phyloP scores from a whole-genome alignment of 2,888 invertebrate genomes.

The Ariolimax columbianus region DNA sequence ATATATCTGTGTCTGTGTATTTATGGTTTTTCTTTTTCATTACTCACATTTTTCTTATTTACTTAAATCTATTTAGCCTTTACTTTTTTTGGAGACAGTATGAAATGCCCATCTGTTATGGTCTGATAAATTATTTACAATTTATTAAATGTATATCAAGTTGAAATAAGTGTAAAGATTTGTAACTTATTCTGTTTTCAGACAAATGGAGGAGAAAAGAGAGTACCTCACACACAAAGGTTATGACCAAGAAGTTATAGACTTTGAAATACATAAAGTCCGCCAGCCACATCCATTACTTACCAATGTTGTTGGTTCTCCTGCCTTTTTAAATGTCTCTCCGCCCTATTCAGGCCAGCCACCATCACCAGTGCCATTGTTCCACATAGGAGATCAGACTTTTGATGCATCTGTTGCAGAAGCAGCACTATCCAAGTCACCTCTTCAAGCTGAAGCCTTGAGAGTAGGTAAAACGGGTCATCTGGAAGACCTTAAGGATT shows the following conservation, averaged over 20 bases:
- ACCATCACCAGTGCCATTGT: slow-evolving; percentile 41
- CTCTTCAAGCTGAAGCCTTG: slow-evolving; percentile 26
- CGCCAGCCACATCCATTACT: slow-evolving; percentile 49
- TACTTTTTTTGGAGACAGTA: too few relatives aligned
- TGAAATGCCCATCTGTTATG: too few relatives aligned
- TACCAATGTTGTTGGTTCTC: slow-evolving; percentile 45
- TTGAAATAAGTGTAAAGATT: too few relatives aligned
- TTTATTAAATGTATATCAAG: too few relatives aligned
- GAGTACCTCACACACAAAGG: slow-evolving; percentile 62
- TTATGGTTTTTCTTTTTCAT: too few relatives aligned
- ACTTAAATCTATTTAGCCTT: too few relatives aligned
- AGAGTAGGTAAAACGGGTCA: slow-evolving; percentile 1
- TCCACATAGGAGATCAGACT: slow-evolving; percentile 35
- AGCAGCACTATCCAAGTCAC: slow-evolving; percentile 7
- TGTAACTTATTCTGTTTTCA: slow-evolving; percentile 52
- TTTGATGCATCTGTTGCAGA: slow-evolving; percentile 22
- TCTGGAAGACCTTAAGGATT: slow-evolving; percentile 51
- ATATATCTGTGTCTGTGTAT: too few relatives aligned
- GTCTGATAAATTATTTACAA: too few relatives aligned
- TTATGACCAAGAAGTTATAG: slow-evolving; percentile 49
- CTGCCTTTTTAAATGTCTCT: slow-evolving; percentile 48
- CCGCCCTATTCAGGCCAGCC: slow-evolving; percentile 32
- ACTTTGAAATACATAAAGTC: slow-evolving; percentile 42
- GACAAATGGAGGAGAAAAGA: slow-evolving; percentile 66
- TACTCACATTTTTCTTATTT: too few relatives aligned